phyloP scores from a whole-genome alignment of 1,140 invertebrate species.

The Drosophila pruinosa region DNA sequence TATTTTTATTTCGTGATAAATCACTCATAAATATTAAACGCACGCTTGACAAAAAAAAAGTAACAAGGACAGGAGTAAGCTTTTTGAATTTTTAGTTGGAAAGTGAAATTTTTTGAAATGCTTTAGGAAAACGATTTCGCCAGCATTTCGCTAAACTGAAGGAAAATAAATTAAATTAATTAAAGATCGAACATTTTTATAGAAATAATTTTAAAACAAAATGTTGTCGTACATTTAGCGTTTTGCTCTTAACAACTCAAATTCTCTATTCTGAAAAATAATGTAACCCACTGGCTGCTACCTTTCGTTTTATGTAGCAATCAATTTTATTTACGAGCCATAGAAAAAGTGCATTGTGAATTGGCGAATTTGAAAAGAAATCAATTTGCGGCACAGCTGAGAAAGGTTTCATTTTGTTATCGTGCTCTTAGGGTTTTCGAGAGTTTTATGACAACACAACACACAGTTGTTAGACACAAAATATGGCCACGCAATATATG shows the following conservation, averaged over 20 bases:
- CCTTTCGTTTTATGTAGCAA: background rate
- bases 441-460: constrained; percentile 23
- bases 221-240: too few relatives aligned
- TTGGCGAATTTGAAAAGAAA: constrained; percentile 17
- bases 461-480: constrained; percentile 1
- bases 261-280: too few relatives aligned
- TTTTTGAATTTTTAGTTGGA: constrained; percentile 66
- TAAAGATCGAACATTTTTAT: background rate
- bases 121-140: background rate
- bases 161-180: background rate
- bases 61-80: background rate
- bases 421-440: background rate
- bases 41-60: constrained; percentile 57
- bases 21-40: constrained; percentile 82
- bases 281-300: background rate
- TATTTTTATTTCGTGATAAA: constrained; percentile 82
- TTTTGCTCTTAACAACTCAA: too few relatives aligned
- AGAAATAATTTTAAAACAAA: too few relatives aligned
- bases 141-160: background rate
- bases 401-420: background rate
- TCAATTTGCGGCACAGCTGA: constrained; percentile 4
- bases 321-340: background rate
- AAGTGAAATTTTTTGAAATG: background rate
- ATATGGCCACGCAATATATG: constrained; percentile 13
- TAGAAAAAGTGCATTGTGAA: background rate